Percentiles rank a stretch among this genome's conserved stretches.
These are phyloP conservation scores for Gallinago stenura DNA, from an alignment of 2,797 vertebrate genomes.

Conservation along the genomic window DNA sequence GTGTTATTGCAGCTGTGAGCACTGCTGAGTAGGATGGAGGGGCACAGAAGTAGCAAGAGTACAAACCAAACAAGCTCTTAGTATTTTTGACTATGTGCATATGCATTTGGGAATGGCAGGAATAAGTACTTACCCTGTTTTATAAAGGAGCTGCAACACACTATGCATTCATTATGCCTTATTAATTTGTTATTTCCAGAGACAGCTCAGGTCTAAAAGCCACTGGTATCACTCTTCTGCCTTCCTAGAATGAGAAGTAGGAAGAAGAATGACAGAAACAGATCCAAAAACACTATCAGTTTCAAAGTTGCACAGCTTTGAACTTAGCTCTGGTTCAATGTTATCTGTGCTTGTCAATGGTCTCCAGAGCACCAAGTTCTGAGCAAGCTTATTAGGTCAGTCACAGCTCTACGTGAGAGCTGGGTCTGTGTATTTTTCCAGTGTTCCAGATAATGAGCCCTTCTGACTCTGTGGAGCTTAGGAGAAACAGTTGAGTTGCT, in stretches of 20 bases:
- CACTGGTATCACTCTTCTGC: not conserved
- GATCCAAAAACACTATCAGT: not conserved
- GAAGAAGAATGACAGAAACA: not conserved
- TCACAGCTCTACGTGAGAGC: not conserved
- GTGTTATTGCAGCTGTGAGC: accelerated
- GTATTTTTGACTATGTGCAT: not conserved
- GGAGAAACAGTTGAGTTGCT: not conserved
- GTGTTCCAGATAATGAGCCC: not conserved
- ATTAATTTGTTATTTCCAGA: not conserved
- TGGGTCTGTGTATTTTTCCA: not conserved
- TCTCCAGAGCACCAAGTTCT: not conserved
- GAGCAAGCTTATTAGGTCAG: not conserved
- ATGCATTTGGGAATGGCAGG: not conserved
- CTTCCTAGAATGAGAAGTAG: not conserved
- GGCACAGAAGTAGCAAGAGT: not conserved
- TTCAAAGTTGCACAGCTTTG: not conserved
- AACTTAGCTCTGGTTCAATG: not conserved
- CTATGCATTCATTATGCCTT: not conserved
- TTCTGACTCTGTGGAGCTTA: not conserved
- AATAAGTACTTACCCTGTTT: not conserved
- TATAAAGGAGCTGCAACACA: not conserved
- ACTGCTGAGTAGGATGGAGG: not conserved
- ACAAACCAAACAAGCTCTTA: not conserved
- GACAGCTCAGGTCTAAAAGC: not conserved
- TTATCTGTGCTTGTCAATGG: not conserved